phyloP scores from a whole-genome alignment of 2,113 vertebrate species.

The Xyliphius kryptos region DNA sequence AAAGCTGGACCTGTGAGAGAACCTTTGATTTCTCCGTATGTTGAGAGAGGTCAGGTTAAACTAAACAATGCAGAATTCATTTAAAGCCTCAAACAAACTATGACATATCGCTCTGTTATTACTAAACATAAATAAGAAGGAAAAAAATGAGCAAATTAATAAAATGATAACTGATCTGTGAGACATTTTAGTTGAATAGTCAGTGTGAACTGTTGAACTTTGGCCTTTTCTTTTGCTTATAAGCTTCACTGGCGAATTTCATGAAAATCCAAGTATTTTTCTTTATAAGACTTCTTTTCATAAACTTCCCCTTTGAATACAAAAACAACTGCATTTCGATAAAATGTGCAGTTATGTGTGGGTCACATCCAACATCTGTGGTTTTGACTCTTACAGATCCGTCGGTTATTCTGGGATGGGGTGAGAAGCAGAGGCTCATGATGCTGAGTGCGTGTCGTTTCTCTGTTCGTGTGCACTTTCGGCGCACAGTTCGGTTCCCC shows the following conservation, averaged over 20 bases:
- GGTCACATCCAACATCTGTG: not conserved
- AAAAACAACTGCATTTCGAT: constrained; percentile 15
- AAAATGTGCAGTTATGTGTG: constrained; percentile 1
- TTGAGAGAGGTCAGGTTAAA: constrained; percentile 3
- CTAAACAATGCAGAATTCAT: constrained; percentile 25
- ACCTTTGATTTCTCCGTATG: too few relatives aligned
- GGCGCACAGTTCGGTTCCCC: constrained; percentile 76
- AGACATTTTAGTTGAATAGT: too few relatives aligned
- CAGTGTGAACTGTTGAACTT: constrained; percentile 14
- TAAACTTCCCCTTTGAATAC: constrained; percentile 23
- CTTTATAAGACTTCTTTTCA: constrained; percentile 16
- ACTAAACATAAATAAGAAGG: not conserved
- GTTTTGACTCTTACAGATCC: constrained; percentile 5
- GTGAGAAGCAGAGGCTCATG: not conserved
- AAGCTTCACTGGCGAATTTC: constrained; percentile 4
- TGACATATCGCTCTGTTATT: not conserved
- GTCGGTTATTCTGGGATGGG: constrained; percentile 1
- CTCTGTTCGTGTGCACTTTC: constrained; percentile 81
- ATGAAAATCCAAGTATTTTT: constrained; percentile 16
- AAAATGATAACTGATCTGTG: not conserved
- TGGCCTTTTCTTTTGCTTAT: constrained; percentile 32
- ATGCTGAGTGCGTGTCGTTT: constrained; percentile 75
- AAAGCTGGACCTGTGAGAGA: too few relatives aligned
- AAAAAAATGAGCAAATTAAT: not conserved
- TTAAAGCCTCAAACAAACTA: constrained; percentile 1